A percentile compares a stretch with the other conserved stretches of the same genome.
These are phyloP conservation scores for Cynaeus angustus DNA, from an alignment of 2,888 invertebrate genomes.

Conservation along the genomic window DNA sequence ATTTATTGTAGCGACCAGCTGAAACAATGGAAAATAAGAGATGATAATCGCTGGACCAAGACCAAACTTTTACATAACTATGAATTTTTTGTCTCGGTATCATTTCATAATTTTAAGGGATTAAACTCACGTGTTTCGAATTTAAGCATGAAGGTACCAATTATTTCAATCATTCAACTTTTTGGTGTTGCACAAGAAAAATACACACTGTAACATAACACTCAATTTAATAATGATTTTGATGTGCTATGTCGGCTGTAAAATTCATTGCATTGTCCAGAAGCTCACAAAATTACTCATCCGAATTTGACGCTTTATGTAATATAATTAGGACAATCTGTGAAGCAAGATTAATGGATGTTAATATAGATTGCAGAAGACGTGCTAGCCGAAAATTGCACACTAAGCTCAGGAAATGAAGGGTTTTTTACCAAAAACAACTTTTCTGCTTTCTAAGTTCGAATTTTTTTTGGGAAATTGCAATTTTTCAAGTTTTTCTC, in stretches of 20 bases:
- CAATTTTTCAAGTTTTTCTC: background rate
- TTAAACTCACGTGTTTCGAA: background rate
- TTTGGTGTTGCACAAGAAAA: conserved; percentile 40
- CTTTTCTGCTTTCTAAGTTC: conserved; percentile 31
- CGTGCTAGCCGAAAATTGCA: conserved; percentile 22
- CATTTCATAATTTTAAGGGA: background rate
- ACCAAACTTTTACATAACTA: conserved; percentile 25
- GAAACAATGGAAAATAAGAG: conserved; percentile 19
- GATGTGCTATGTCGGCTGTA: conserved; percentile 17
- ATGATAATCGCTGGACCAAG: conserved; percentile 9
- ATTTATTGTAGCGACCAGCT: conserved; percentile 25
- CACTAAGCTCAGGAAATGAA: conserved; percentile 30
- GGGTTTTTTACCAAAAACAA: conserved; percentile 13
- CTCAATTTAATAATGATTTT: conserved; percentile 27
- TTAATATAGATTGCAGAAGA: background rate
- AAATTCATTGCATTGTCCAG: conserved; percentile 10
- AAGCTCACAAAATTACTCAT: background rate
- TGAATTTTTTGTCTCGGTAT: conserved; percentile 8
- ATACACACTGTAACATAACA: conserved; percentile 23
- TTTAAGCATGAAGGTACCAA: conserved; percentile 41
- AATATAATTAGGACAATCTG: conserved; percentile 24
- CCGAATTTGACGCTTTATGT: background rate
- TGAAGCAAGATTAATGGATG: conserved; percentile 2
- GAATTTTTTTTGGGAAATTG: background rate
- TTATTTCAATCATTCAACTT: conserved; percentile 31